Base-by-base conservation (phyloP, 2,888 invertebrate species). In the Drosophila helvetica region DNA sequence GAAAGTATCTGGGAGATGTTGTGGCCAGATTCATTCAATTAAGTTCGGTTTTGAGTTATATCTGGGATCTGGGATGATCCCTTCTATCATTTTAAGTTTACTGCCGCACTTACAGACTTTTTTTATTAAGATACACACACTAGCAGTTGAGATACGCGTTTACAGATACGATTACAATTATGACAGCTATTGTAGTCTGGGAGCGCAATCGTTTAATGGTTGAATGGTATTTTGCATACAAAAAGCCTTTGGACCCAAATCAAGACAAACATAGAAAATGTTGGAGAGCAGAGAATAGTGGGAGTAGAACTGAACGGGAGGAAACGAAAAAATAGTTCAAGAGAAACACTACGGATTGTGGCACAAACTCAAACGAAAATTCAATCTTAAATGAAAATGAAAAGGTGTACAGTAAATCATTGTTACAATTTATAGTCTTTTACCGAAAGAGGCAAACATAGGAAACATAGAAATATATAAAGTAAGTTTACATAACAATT, bases 101-200 rank as follows among this genome's bases (percentile, higher is more conserved):
- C 56, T 79, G 74, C 71, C 70, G 53, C 83, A 83, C 74, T 74
- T 86, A 74, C 71, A 84, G 87, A 84, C 76, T 88, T 84, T 86
- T 88, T 89, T 90, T 48, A 89, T 90, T 90, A 86, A 90, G 89
- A 90, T 89, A 90, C 76, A 90, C 89, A 90, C 89, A 72, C 74
- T 88, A 88, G 88, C 88, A 79, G 61, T 45, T 78, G 19, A 42
- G 38, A 38, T 38, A 38, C 38, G 38, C 38, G 51, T 75, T 65
- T 55, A 61, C 66, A 57, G 27, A 73, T 75, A 65, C 63, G 72
- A 33, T 72, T 62, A 62, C 25, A 54, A 46, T 56, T 30, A 46
- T 19, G 43, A 47, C 64, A 74, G 65, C 74, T 71, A 53, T 43
- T 30, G 48, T 38, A 70, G 54, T 65, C 46, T 85, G 80, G 65